Base-by-base conservation (phyloP, 2,113 vertebrate species). In the Mesembrinibis cayennensis region DNA sequence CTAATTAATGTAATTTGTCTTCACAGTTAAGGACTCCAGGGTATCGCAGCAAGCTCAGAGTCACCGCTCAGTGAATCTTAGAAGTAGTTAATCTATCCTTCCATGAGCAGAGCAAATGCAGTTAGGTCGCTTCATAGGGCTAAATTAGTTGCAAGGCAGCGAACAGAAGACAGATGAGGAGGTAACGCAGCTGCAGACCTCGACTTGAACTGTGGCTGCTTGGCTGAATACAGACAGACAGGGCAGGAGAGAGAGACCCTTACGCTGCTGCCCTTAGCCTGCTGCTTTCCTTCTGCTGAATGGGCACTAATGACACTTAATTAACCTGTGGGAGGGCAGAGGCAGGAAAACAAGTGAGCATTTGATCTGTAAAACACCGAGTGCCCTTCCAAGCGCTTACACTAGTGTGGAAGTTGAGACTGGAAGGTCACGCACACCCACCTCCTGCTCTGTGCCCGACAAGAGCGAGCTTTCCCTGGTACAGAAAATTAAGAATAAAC, bases 1-100 rank as follows among this genome's bases (percentile, higher is more conserved):
- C 89, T 82, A 95, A 94, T 96, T 95, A 97, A 91, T 62, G 22
- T 91, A 65, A 90, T 94, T 95, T 79, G 58, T 93, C 94, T 95
- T 91, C 84, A 23, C 63, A 82, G 81, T 73, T 82, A 78, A 88
- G 87, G 87, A 66, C 87, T 80, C 89, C 23, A 86, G 93, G 84
- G 94, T 72, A 93, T 74, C 1, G 0, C 70, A 89, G 65, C 83
- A 80, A 88, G 87, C 78, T 84, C 80, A 79, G 77, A 84, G 61
- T 66, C 47, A n/a, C 36, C 2, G 7, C 80, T 82, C 32, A 16
- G 62, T 45, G 56, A 79, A 47, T 83, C 82, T 88, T 26, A 34
- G 58, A 23, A 62, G 71, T 44, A 90, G 63, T 95, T 90, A 76
- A 87, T 90, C 63, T 78, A 1, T 66, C 73, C 89, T 91, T 95